Percentiles rank a stretch among this genome's conserved stretches.
Conservation (phyloP, 1,140 invertebrate genomes). For the Lysiphlebus fabarum region DNA sequence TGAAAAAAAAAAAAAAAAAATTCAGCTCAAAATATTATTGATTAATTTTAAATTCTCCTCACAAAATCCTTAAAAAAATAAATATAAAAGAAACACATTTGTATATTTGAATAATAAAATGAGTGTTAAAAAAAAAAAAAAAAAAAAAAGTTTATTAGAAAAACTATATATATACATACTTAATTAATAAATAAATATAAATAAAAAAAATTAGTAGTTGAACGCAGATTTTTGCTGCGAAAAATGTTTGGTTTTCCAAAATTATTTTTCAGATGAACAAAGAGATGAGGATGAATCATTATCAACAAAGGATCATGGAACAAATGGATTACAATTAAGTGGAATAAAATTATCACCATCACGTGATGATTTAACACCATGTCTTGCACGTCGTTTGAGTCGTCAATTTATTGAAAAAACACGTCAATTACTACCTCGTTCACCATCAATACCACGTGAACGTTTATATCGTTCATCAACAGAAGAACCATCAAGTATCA, state of each 20-base stretch:
- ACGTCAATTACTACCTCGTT: slow-evolving; percentile 41
- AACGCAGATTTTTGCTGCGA: slow-evolving; percentile 21
- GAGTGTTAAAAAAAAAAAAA: too few species aligned
- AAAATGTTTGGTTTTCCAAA: slow-evolving; percentile 30
- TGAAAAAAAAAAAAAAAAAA: too few species aligned
- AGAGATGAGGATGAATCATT: slow-evolving; percentile 26
- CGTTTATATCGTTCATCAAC: slow-evolving; percentile 31
- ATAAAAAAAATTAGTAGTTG: slow-evolving; percentile 1
- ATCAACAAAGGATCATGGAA: slow-evolving; percentile 27
- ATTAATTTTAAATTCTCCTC: too few species aligned
- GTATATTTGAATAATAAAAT: background rate
- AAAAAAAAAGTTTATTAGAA: slow-evolving; percentile 7
- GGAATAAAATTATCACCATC: slow-evolving; percentile 28
- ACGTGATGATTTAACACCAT: slow-evolving; percentile 44
- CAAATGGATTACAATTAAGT: slow-evolving; percentile 5
- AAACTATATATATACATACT: background rate
- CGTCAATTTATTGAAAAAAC: slow-evolving; percentile 50
- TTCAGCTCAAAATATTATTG: too few species aligned
- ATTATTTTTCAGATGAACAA: slow-evolving; percentile 41
- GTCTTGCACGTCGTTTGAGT: slow-evolving; percentile 46
- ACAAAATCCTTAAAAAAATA: background rate
- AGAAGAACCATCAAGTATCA: slow-evolving; percentile 24
- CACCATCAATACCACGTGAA: slow-evolving; percentile 39
- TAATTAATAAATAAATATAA: slow-evolving; percentile 18
- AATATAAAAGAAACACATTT: slow-evolving; percentile 4